These are phyloP conservation scores for Drosophila kohkoa DNA, from an alignment of 1,140 invertebrate genomes.

Conservation along the genomic window DNA sequence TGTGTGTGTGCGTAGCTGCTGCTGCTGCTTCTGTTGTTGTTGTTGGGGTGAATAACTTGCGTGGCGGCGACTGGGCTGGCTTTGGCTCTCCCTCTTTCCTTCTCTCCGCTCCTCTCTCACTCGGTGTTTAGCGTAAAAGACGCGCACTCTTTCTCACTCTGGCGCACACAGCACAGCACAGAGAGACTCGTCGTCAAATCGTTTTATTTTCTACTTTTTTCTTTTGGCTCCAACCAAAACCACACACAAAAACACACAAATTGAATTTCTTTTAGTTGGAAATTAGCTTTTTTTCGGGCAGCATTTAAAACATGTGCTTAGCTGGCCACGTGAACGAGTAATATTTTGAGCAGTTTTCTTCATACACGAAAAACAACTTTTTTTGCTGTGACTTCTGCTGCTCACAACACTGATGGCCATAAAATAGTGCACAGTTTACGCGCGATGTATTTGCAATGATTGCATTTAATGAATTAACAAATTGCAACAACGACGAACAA, in stretches of 20 bases:
- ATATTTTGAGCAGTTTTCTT: conserved; percentile 49
- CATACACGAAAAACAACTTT: conserved; percentile 47
- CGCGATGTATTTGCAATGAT: conserved; percentile 24
- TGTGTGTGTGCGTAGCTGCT: conserved; percentile 54
- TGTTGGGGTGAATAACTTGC: conserved; percentile 81
- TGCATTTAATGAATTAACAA: conserved; percentile 30
- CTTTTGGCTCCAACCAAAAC: conserved; percentile 46
- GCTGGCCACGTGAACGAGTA: conserved; percentile 53
- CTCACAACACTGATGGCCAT: conserved; percentile 27
- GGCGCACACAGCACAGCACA: conserved; percentile 28
- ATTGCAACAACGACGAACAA: conserved; percentile 11
- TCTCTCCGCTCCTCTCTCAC: conserved; percentile 20
- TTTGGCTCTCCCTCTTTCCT: conserved; percentile 60
- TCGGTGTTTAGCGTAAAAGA: conserved; percentile 38
- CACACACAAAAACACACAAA: conserved; percentile 57
- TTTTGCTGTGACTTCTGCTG: conserved; percentile 2
- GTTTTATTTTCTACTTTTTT: conserved; percentile 60
- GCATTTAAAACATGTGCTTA: conserved; percentile 56
- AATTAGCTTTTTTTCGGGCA: conserved; percentile 52
- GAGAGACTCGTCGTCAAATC: conserved; percentile 24
- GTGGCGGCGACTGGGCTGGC: conserved; percentile 71
- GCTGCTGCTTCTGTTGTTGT: conserved; percentile 72
- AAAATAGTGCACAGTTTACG: conserved; percentile 38
- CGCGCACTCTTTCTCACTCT: conserved; percentile 38
- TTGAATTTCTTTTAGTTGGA: conserved; percentile 71